Conservation (phyloP, 2,113 vertebrate genomes). For the Mohoua ochrocephala region DNA sequence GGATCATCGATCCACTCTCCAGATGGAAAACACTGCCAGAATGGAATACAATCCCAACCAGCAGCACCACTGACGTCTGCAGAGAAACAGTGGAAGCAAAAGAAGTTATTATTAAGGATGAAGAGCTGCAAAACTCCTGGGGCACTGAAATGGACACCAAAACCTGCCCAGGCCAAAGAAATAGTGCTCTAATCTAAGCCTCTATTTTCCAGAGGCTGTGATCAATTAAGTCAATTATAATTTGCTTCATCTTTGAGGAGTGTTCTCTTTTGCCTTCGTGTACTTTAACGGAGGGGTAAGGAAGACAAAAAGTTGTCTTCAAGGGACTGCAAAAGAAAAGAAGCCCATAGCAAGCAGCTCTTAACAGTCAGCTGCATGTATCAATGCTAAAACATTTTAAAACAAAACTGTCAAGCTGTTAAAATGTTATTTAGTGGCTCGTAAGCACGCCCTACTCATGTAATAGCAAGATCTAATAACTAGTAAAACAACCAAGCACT, state of each 20-base stretch:
- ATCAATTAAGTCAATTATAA: neutral
- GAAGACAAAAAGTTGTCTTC: neutral
- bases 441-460: neutral
- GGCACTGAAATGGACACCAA: neutral
- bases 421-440: conserved; percentile 4
- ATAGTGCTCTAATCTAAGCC: neutral
- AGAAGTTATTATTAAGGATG: neutral
- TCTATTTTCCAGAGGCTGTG: neutral
- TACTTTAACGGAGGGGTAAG: neutral
- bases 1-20: neutral
- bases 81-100: neutral
- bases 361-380: neutral
- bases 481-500: neutral
- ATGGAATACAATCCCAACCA: neutral
- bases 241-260: neutral
- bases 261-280: neutral
- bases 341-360: neutral
- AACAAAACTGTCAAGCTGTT: neutral
- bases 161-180: neutral
- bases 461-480: neutral
- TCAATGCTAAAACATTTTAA: neutral
- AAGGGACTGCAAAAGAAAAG: neutral
- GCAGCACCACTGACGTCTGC: neutral
- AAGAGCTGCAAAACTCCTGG: neutral
- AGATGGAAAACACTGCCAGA: neutral